Evolutionary conservation across 2,797 vertebrate genomes (phyloP).

Genomic region (Neosilurus hyrtlii): DNA sequence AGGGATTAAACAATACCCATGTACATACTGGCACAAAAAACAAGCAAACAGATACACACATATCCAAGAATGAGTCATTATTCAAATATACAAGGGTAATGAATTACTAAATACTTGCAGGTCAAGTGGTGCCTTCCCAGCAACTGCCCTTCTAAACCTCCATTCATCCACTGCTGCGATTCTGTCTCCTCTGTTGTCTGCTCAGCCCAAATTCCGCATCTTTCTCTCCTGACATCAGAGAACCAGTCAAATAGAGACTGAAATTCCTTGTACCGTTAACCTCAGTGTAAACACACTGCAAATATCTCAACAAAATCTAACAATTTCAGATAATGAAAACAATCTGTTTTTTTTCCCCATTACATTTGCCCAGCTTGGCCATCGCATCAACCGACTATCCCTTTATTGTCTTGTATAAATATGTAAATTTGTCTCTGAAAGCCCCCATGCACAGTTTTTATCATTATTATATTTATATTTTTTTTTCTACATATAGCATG

Average conservation of each 20-base stretch:
- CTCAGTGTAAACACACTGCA: conserved; percentile 13
- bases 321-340: not conserved
- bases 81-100: conserved; percentile 43
- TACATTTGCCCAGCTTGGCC: not conserved
- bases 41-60: conserved; percentile 21
- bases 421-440: not conserved
- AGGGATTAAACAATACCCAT: conserved; percentile 16
- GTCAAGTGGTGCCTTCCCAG: conserved; percentile 48
- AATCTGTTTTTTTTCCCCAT: not conserved
- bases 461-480: not conserved
- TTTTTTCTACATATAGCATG: not conserved
- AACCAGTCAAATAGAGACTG: conserved; percentile 48
- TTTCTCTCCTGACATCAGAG: conserved; percentile 53
- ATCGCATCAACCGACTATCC: not conserved
- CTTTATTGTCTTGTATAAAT: not conserved
- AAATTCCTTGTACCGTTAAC: conserved; percentile 39
- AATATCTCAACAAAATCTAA: conserved; percentile 15
- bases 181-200: conserved; percentile 31
- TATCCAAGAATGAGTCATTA: conserved; percentile 29
- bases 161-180: conserved; percentile 29
- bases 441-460: too few relatives aligned
- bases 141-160: conserved; percentile 53
- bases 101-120: conserved; percentile 54
- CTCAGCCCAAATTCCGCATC: conserved; percentile 32
- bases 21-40: conserved; percentile 18